phyloP scores from a whole-genome alignment of 2,797 vertebrate species.

The Falco rusticolus region DNA sequence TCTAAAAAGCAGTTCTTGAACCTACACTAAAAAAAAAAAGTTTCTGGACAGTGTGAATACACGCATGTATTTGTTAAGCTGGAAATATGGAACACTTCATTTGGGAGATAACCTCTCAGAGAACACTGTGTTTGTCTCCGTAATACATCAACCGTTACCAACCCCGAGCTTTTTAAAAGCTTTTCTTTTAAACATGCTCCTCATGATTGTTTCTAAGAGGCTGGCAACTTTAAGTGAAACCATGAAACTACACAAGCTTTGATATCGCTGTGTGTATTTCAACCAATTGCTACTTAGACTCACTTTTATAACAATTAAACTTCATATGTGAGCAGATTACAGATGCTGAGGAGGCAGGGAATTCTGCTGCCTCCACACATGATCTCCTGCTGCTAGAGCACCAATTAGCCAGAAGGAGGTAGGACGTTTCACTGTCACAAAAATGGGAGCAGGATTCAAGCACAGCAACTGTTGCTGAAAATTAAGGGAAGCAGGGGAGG shows the following conservation, averaged over 20 bases:
- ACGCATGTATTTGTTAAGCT: neutral
- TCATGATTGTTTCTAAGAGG: neutral
- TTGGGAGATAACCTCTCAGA: neutral
- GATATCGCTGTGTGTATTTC: neutral
- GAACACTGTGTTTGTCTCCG: neutral
- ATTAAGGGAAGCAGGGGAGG: neutral
- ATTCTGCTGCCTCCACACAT: constrained; percentile 17
- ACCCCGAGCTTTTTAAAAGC: neutral
- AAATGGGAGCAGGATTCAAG: constrained; percentile 23
- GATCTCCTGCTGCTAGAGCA: constrained; percentile 34
- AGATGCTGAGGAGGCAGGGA: constrained; percentile 29
- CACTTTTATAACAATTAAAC: neutral
- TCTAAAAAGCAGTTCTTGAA: neutral
- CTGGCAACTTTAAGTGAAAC: neutral
- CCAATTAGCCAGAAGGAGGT: constrained; percentile 48
- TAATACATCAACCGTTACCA: neutral
- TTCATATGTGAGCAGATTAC: constrained; percentile 18
- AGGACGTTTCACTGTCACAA: neutral
- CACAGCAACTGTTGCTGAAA: neutral
- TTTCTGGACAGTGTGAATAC: neutral
- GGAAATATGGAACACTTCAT: neutral
- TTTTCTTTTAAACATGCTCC: neutral
- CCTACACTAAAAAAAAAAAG: neutral
- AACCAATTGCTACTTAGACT: neutral
- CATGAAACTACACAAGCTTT: neutral